A percentile compares a stretch with the other conserved stretches of the same genome.
phyloP scores from a whole-genome alignment of 2,113 vertebrate genomes.

The Notiomystis cincta region DNA sequence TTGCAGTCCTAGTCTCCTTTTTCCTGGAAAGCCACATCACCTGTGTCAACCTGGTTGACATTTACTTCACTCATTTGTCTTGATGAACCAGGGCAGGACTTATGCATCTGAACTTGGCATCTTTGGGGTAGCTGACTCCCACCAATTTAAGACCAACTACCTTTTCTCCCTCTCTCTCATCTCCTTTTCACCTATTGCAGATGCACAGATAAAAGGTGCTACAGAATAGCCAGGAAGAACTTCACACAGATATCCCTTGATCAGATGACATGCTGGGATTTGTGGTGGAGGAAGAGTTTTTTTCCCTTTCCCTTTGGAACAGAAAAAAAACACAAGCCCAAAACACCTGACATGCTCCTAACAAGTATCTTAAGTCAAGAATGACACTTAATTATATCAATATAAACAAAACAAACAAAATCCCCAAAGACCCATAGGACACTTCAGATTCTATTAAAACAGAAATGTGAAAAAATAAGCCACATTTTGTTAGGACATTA shows the following conservation, averaged over 20 bases:
- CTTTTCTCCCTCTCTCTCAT: background rate
- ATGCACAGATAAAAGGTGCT: background rate
- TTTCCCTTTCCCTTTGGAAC: background rate
- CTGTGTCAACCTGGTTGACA: background rate
- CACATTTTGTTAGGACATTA: background rate
- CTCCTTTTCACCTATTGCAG: background rate
- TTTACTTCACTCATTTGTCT: background rate
- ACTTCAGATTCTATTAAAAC: background rate
- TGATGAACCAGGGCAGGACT: background rate
- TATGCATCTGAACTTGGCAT: background rate
- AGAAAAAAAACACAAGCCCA: background rate
- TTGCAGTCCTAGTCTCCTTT: background rate
- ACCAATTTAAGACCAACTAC: background rate
- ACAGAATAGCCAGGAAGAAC: background rate
- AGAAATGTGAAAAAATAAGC: background rate
- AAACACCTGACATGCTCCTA: background rate
- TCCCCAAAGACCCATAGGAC: background rate
- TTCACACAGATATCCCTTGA: background rate
- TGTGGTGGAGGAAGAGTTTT: background rate
- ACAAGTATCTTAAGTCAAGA: background rate
- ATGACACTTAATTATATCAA: background rate
- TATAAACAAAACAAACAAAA: background rate
- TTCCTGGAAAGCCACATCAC: background rate
- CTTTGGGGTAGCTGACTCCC: background rate
- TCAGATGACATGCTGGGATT: background rate